These are phyloP conservation scores for Pelodiscus sinensis DNA, from an alignment of 2,113 vertebrate species.

Conservation along the genomic window DNA sequence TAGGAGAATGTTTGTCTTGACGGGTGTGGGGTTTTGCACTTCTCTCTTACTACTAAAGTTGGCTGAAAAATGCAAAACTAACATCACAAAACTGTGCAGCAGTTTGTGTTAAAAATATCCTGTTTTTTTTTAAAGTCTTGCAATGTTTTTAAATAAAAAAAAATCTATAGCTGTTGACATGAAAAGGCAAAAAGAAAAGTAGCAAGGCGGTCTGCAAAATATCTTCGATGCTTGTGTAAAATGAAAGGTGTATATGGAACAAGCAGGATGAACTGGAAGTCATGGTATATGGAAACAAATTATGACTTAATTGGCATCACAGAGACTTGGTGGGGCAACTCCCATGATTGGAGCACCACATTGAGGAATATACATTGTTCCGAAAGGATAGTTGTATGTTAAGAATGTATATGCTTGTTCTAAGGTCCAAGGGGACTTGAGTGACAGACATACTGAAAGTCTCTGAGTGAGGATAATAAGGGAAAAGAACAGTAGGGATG, in stretches of 20 bases:
- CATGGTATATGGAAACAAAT: too few relatives aligned
- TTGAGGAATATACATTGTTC: too few relatives aligned
- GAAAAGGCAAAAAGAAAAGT: background rate
- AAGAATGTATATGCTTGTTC: too few relatives aligned
- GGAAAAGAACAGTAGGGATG: too few relatives aligned
- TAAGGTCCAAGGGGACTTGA: too few relatives aligned
- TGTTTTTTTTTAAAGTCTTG: background rate
- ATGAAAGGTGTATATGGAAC: background rate
- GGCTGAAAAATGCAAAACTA: background rate
- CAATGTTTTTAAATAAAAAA: background rate
- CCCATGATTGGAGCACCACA: too few relatives aligned
- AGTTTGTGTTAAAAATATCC: background rate
- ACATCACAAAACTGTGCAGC: background rate
- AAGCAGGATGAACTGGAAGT: background rate
- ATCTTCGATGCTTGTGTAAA: background rate
- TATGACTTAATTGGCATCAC: too few relatives aligned
- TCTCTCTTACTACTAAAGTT: background rate
- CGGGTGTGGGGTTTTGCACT: background rate
- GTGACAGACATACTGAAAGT: too few relatives aligned
- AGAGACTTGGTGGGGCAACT: too few relatives aligned
- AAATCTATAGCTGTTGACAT: background rate
- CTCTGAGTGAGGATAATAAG: too few relatives aligned
- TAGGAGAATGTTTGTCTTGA: background rate
- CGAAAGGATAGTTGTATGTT: too few relatives aligned
- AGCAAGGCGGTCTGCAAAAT: background rate